A percentile compares a stretch with the other conserved stretches of the same genome.
These are phyloP conservation scores for Phalloptychus januarius DNA, from an alignment of 2,797 vertebrate species.

Conservation along the genomic window DNA sequence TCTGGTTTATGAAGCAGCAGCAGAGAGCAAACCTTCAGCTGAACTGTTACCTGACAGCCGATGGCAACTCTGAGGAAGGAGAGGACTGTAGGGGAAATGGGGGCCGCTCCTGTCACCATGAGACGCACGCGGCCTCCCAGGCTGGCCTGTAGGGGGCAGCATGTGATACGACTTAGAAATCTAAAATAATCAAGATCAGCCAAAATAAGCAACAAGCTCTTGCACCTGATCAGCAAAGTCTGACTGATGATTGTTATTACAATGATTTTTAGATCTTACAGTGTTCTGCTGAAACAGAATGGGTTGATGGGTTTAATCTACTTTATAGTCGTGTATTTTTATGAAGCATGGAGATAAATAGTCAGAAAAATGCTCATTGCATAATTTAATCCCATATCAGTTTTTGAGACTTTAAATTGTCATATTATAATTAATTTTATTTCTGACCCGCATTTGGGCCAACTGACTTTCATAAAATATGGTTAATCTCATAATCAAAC, in stretches of 20 bases:
- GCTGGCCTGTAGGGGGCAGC: conserved; percentile 82
- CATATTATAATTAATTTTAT: neutral
- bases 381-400: neutral
- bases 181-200: neutral
- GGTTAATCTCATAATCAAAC: neutral
- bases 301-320: neutral
- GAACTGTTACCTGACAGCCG: conserved; percentile 88
- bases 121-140: conserved; percentile 89
- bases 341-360: neutral
- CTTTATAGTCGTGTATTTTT: neutral
- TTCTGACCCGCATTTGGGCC: neutral
- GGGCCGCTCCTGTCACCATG: conserved; percentile 93
- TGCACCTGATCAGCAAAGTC: neutral
- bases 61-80: conserved; percentile 90
- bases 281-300: no score
- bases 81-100: conserved; percentile 89
- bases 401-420: neutral
- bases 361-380: neutral
- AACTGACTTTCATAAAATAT: neutral
- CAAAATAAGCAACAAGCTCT: neutral
- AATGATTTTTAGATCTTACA: no score
- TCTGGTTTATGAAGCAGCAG: neutral
- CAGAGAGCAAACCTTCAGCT: neutral
- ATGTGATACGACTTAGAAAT: conserved; percentile 2
- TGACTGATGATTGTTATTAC: neutral